Percentiles rank a stretch among this genome's conserved stretches.
Evolutionary conservation across 1,140 invertebrate genomes (phyloP).

Genomic region (Caenorhabditis elegans): DNA sequence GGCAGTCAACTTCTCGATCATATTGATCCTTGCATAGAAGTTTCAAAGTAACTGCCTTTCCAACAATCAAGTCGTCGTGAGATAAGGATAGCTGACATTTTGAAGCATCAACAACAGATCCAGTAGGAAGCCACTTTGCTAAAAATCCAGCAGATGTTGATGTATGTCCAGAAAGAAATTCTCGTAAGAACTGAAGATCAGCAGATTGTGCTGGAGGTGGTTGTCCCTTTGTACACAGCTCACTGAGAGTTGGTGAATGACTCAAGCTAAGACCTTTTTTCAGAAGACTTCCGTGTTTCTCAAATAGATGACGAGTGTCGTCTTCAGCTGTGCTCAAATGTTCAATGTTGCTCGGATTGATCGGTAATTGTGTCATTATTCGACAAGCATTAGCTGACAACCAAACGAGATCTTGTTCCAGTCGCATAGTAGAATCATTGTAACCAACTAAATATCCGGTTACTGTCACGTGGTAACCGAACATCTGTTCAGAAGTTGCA

Average conservation of each 20-base stretch:
- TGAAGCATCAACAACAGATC: constrained; percentile 83
- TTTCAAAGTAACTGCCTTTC: constrained; percentile 77
- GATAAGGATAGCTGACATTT: constrained; percentile 81
- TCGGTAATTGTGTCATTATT: constrained; percentile 49
- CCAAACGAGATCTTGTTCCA: constrained; percentile 63
- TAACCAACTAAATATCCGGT: constrained; percentile 49
- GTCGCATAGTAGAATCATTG: constrained; percentile 25
- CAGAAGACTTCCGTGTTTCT: constrained; percentile 75
- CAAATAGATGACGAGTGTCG: constrained; percentile 54
- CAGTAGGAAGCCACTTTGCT: constrained; percentile 86
- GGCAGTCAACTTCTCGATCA: constrained; percentile 80
- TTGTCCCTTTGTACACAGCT: constrained; percentile 71
- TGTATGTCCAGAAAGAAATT: constrained; percentile 82
- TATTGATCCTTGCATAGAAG: constrained; percentile 82
- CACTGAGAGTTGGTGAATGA: constrained; percentile 80
- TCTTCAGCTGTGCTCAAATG: constrained; percentile 48
- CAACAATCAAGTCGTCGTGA: constrained; percentile 77
- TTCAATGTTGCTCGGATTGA: constrained; percentile 13
- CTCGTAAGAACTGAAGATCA: constrained; percentile 84
- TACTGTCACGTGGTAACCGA: constrained; percentile 61
- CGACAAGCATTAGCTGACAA: constrained; percentile 58
- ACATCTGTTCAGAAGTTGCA: constrained; percentile 43
- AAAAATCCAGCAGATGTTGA: constrained; percentile 86
- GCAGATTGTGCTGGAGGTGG: constrained; percentile 69
- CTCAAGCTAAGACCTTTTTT: constrained; percentile 87